A percentile compares a stretch with the other conserved stretches of the same genome.
These are phyloP conservation scores for Peromyscus eremicus DNA, from an alignment of 2,797 vertebrate species.

Conservation along the genomic window DNA sequence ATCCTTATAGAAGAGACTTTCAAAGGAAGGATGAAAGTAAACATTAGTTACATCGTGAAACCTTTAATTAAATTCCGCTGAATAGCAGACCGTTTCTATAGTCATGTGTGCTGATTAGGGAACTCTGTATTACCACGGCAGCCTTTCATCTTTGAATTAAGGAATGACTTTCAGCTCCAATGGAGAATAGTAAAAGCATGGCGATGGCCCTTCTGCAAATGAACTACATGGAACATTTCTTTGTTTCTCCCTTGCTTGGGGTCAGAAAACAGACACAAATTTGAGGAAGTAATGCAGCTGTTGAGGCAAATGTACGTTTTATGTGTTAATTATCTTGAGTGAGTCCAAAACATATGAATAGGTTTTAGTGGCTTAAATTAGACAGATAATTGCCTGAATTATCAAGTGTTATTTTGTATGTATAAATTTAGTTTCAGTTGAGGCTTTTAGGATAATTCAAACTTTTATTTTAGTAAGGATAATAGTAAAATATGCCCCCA, in stretches of 20 bases:
- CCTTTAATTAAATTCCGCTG: constrained; percentile 75
- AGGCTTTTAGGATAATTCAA: constrained; percentile 73
- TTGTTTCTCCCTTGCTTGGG: constrained; percentile 57
- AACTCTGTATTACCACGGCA: constrained; percentile 58
- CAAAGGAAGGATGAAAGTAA: constrained; percentile 61
- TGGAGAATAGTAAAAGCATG: constrained; percentile 61
- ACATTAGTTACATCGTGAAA: constrained; percentile 67
- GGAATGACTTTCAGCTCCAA: constrained; percentile 71
- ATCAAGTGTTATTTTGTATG: constrained; percentile 22
- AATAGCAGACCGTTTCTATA: constrained; percentile 71
- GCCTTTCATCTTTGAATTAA: constrained; percentile 73
- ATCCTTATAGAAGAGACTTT: constrained; percentile 58
- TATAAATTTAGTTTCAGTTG: constrained; percentile 34
- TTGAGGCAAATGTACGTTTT: constrained; percentile 56
- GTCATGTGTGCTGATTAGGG: constrained; percentile 60
- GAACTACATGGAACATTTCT: constrained; percentile 58
- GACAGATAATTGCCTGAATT: constrained; percentile 62
- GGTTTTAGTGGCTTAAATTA: constrained; percentile 63
- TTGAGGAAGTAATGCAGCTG: constrained; percentile 35
- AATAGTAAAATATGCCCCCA: constrained; percentile 60
- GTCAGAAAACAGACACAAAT: constrained; percentile 61
- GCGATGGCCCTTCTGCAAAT: constrained; percentile 4
- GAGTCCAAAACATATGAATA: constrained; percentile 24
- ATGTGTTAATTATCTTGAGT: constrained; percentile 53
- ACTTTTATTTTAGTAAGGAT: constrained; percentile 70